Percentiles rank a stretch among this genome's conserved stretches.
phyloP scores from a whole-genome alignment of 2,888 invertebrate species.

The Ochropacha duplaris region DNA sequence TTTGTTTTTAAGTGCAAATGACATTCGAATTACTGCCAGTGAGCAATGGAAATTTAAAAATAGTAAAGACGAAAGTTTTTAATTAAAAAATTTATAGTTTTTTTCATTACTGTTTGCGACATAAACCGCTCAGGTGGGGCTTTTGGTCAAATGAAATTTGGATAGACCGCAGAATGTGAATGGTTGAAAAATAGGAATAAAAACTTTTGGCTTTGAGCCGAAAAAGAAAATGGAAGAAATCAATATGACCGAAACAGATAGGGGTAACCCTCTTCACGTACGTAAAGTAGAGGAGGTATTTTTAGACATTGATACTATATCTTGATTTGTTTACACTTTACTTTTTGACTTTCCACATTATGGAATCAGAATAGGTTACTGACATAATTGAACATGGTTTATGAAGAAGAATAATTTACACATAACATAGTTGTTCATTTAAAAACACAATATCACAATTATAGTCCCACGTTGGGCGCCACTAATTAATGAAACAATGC shows the following conservation, averaged over 20 bases:
- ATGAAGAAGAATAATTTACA: neutral
- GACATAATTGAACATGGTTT: neutral
- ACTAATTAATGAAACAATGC: conserved; percentile 12
- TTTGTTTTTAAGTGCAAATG: conserved; percentile 55
- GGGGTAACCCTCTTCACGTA: conserved; percentile 28
- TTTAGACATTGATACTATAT: neutral
- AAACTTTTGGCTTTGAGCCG: conserved; percentile 58
- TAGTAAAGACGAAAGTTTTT: conserved; percentile 33
- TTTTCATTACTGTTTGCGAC: conserved; percentile 49
- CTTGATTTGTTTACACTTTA: neutral
- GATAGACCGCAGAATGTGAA: conserved; percentile 56
- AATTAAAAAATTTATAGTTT: conserved; percentile 43
- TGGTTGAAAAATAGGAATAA: conserved; percentile 60
- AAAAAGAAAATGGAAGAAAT: conserved; percentile 71
- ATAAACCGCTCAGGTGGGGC: conserved; percentile 53
- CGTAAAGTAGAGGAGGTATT: neutral
- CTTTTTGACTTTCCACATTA: no score
- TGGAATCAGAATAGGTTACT: neutral
- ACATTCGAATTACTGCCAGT: conserved; percentile 11
- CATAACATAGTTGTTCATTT: no score
- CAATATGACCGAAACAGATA: conserved; percentile 59
- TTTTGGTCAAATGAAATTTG: conserved; percentile 70
- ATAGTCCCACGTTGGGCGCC: conserved; percentile 14
- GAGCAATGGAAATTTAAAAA: conserved; percentile 17
- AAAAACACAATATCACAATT: no score